Percentiles rank a stretch among this genome's conserved stretches.
Conservation (phyloP, 2,888 invertebrate genomes). For the Lumbricus terrestris region DNA sequence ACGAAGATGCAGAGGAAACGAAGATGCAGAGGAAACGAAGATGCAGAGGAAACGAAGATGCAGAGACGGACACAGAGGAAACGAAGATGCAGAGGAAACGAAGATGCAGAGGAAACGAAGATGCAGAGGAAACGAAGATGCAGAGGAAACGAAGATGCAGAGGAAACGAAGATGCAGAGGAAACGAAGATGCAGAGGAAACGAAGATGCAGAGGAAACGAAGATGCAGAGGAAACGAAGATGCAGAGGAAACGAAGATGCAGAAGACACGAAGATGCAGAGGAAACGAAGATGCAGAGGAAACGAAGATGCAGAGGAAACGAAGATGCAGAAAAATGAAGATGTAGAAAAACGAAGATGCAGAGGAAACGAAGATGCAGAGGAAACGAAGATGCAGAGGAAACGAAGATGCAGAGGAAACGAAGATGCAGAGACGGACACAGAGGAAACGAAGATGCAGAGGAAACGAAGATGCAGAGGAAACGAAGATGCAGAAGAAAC, state of each 20-base stretch:
- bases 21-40: not conserved
- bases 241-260: not conserved
- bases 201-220: not conserved
- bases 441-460: not conserved
- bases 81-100: not conserved
- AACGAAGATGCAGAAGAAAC: not conserved
- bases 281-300: not conserved
- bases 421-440: not conserved
- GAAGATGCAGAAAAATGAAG: not conserved
- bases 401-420: not conserved
- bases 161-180: not conserved
- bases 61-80: not conserved
- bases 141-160: not conserved
- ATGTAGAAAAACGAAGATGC: not conserved
- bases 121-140: not conserved
- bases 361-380: not conserved
- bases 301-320: not conserved
- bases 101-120: not conserved
- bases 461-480: not conserved
- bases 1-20: not conserved
- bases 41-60: not conserved
- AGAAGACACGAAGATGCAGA: not conserved
- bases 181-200: not conserved
- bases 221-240: not conserved
- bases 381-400: not conserved